Evolutionary conservation across 92 coral and sea anemone genomes (phyloP).

Genomic region (Bergia puertoricense): DNA sequence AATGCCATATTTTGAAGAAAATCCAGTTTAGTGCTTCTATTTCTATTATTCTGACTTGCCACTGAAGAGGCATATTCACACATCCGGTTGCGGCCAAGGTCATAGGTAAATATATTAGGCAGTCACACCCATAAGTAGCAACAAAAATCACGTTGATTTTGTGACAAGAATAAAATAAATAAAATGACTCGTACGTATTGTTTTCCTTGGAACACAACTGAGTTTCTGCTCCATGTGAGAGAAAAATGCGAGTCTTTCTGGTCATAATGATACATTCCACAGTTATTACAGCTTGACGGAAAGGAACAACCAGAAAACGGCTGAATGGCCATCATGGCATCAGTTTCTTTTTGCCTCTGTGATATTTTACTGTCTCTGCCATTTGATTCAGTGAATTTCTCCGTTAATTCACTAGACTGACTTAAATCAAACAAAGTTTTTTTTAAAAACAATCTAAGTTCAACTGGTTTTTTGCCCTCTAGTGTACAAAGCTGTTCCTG

Average conservation of each 20-base stretch:
- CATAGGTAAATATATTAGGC: neutral
- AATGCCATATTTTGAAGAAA: neutral
- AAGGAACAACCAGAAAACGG: neutral
- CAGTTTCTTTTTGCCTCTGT: neutral
- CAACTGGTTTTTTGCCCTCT: constrained; percentile 19
- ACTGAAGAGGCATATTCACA: neutral
- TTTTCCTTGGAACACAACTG: neutral
- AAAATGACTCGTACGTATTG: no score
- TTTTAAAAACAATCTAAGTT: neutral
- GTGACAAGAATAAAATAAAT: neutral
- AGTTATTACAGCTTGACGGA: neutral
- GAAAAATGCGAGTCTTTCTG: neutral
- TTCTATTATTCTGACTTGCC: no score
- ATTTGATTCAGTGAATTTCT: neutral
- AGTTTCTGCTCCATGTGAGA: neutral
- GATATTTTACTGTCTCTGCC: neutral
- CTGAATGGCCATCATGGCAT: neutral
- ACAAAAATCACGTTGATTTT: neutral
- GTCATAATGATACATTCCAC: neutral
- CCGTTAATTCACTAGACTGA: neutral
- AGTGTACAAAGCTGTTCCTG: neutral
- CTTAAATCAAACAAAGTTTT: neutral
- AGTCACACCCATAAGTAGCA: neutral
- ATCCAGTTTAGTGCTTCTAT: neutral
- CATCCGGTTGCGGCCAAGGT: neutral